Evolutionary conservation across 2,113 vertebrate species (phyloP).

Genomic region (Mus spicilegus): DNA sequence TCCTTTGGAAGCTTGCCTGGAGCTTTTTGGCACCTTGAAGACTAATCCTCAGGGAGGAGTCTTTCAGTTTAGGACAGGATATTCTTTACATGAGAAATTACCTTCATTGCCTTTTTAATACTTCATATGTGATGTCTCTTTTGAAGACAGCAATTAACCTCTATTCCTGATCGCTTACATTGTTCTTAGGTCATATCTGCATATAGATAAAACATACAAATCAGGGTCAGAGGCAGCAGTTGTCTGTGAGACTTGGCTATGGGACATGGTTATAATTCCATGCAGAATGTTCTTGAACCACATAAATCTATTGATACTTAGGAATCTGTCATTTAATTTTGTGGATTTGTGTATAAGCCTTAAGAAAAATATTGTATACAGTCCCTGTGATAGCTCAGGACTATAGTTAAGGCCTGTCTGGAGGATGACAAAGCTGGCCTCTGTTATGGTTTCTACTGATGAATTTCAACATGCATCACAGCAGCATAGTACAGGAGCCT

Average conservation of each 20-base stretch:
- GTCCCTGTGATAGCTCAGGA: accelerated
- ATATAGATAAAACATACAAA: background rate
- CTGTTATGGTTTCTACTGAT: conserved; percentile 70
- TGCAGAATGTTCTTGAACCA: background rate
- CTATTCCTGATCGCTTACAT: background rate
- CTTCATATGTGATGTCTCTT: background rate
- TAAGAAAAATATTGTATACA: background rate
- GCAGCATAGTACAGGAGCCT: conserved; percentile 72
- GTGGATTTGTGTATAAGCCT: background rate
- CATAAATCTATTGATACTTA: background rate
- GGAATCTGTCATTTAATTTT: background rate
- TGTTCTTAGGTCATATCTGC: background rate
- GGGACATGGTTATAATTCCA: background rate
- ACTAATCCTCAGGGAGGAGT: background rate
- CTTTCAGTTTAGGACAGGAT: background rate
- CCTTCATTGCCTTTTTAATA: background rate
- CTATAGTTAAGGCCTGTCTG: conserved; percentile 15
- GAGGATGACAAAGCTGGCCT: background rate
- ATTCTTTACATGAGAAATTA: background rate
- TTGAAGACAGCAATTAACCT: background rate
- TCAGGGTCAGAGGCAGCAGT: background rate
- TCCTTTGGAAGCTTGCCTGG: background rate
- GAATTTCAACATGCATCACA: conserved; percentile 78
- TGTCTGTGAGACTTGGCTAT: background rate
- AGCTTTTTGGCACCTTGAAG: background rate